Evolutionary conservation across 2,797 vertebrate genomes (phyloP), one percentile per base, ranked within the genome.

Genomic region (Philypnodon macrostomus): DNA sequence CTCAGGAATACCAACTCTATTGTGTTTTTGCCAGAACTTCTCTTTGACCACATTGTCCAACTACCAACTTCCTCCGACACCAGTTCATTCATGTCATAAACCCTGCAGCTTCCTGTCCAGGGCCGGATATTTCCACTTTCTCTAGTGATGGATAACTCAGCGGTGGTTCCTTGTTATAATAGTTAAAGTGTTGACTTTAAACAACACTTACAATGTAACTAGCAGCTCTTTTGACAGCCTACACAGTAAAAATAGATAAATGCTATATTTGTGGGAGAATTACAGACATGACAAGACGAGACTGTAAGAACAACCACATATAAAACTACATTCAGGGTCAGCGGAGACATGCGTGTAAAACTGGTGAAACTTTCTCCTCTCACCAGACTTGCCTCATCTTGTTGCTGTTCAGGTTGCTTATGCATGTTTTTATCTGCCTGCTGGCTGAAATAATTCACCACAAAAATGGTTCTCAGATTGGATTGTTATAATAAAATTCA

Each of bases 361-460:
- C 39, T 51, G 56, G 0, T 38, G 35, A 71, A 67, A 56, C 57
- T 26, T 49, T 55, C 55, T 50, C 35, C 61, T 58, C 15, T 3
- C n/a, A 17, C 45, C 60, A 27, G 63, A 75, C 79, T 67, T 85
- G 81, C 55, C 76, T 77, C 61, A 51, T 79, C 78, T 77, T 83
- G 77, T 71, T 35, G 36, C 27, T 0, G 8, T 52, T 58, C 34
- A 26, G 19, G 36, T 10, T 32, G 32, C 37, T 15, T 11, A 5
- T 63, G 58, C 67, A 21, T 51, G 73, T 73, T 66, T 73, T 80
- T 47, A 75, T 73, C 53, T 59, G 75, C 56, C 67, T 45, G 45
- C 47, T 32, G 53, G 26, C 30, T 45, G 66, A 58, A 8, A 30
- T 12, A 31, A 63, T 49, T 49, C 30, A 73, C 46, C 48, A 48